Conservation (phyloP, 2,113 vertebrate genomes). For the Psittacula cyanocephala region DNA sequence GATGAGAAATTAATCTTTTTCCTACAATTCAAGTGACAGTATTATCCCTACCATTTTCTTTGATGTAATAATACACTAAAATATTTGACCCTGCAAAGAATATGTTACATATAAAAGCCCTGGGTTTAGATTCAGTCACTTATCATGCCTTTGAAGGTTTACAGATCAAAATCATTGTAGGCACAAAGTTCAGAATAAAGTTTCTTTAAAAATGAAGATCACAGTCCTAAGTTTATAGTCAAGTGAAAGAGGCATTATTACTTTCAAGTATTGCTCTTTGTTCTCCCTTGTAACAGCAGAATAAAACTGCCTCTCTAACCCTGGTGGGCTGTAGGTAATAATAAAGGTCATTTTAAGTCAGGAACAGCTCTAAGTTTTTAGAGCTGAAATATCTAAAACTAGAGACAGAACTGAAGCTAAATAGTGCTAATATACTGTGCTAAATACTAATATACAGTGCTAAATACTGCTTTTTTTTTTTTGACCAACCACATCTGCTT, state of each 20-base stretch:
- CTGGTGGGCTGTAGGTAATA: neutral
- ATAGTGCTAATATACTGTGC: too few relatives aligned
- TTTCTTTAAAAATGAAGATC: neutral
- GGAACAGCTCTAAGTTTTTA: neutral
- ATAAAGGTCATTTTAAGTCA: neutral
- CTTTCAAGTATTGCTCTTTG: neutral
- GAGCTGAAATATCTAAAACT: neutral
- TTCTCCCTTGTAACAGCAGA: neutral
- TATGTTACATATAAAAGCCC: neutral
- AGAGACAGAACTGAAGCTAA: neutral
- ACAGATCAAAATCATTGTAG: neutral
- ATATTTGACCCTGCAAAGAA: neutral
- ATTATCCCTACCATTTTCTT: neutral
- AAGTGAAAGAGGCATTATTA: neutral
- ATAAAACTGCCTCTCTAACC: neutral
- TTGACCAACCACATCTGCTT: neutral
- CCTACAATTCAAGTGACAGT: neutral
- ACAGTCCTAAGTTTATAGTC: neutral
- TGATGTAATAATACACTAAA: neutral
- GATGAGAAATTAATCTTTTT: neutral
- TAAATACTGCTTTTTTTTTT: neutral
- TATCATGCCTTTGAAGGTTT: neutral
- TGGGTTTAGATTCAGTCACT: neutral
- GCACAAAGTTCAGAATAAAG: neutral
- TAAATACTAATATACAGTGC: too few relatives aligned